These are phyloP conservation scores for Geopemphigus sp. DNA, from an alignment of 1,140 invertebrate genomes.

Conservation along the genomic window DNA sequence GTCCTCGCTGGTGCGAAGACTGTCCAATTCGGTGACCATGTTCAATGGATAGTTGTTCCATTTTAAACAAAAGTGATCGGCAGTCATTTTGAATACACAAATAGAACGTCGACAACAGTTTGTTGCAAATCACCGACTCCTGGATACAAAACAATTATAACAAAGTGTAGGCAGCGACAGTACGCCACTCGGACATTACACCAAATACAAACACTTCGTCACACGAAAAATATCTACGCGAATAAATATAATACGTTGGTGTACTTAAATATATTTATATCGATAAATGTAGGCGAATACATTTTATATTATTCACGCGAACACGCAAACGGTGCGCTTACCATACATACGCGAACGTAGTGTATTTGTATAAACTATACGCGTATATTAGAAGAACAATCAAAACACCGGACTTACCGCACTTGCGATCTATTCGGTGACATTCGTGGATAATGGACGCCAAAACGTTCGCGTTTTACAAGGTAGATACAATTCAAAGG, in stretches of 20 bases:
- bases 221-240: neutral
- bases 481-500: constrained; percentile 13
- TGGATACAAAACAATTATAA: neutral
- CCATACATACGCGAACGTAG: too few relatives aligned
- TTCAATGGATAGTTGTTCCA: constrained; percentile 92
- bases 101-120: neutral
- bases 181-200: too few relatives aligned
- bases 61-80: constrained; percentile 82
- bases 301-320: neutral
- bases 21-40: constrained; percentile 78
- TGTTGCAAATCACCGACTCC: constrained; percentile 2
- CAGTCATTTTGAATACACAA: constrained; percentile 51
- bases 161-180: neutral
- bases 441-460: constrained; percentile 29
- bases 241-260: too few relatives aligned
- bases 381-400: neutral
- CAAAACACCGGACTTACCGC: constrained; percentile 21
- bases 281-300: neutral
- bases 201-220: too few relatives aligned
- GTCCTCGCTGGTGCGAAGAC: constrained; percentile 74
- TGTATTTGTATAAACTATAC: too few relatives aligned
- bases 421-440: constrained; percentile 7
- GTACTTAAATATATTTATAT: too few relatives aligned
- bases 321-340: neutral
- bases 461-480: constrained; percentile 24